Evolutionary conservation across 2,797 vertebrate genomes (phyloP), one percentile per base, ranked within the genome.

Genomic region (Tragopan temminckii): DNA sequence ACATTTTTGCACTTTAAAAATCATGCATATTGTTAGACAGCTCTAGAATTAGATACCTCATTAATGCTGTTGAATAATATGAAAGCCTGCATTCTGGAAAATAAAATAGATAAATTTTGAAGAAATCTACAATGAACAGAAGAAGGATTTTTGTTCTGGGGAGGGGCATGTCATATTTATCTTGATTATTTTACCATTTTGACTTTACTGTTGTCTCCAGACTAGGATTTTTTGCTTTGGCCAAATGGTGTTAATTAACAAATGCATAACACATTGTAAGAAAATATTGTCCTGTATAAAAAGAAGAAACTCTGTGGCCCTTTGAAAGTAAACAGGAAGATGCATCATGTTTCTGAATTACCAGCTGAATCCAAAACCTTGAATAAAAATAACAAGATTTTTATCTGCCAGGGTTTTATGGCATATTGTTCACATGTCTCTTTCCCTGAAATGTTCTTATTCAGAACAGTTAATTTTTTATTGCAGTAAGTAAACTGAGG

Each of bases 111-210:
- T 27, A 36, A 43, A 36, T 50, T 33, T 50, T 27, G 14, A 50
- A 27, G 27, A 52, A 52, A 52, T 29, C 33, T 50, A 50, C 33
- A 63, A 79, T 3, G 16, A 70, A 38, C 8, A 35, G 40, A 78
- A 71, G 7, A 52, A 52, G 4, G 13, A 48, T 33, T n/a, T 61
- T 50, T 23, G 53, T 7, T 27, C 79, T 55, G 29, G 42, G 18
- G 7, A 3, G 8, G 13, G 13, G 29, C 9, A 36, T 35, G 2
- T 13, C 1, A 1, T 57, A 75, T 57, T 7, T 3, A 33, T 5
- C 33, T 35, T 50, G 43, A 48, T 72, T 79, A 45, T 89, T 75
- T 53, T 77, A 40, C 61, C 18, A 19, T 9, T 7, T 9, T n/a
- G 74, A 31, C 8, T 45, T 75, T 29, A 29, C 15, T 74, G 18